These are phyloP conservation scores for Clepsis dumicolana DNA, from an alignment of 2,888 invertebrate genomes.

Conservation along the genomic window DNA sequence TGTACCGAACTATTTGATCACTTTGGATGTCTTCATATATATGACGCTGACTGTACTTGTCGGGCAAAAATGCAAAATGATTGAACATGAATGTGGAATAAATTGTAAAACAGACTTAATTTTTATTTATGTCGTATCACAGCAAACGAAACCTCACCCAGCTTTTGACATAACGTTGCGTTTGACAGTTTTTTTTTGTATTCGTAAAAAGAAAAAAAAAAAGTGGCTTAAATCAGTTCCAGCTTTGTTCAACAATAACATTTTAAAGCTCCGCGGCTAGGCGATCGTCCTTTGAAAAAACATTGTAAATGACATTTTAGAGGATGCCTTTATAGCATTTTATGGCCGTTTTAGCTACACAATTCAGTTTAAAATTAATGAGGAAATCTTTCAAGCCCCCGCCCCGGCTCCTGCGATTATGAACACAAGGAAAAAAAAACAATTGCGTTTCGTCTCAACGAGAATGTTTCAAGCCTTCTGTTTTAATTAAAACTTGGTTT, in stretches of 20 bases:
- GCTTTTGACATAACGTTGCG: too few relatives aligned
- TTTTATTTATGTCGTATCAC: background rate
- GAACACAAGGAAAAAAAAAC: conserved; percentile 64
- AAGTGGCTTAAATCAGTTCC: background rate
- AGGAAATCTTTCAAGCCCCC: conserved; percentile 61
- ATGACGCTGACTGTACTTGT: too few relatives aligned
- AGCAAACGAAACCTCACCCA: background rate
- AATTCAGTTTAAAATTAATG: conserved; percentile 63
- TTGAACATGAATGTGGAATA: too few relatives aligned
- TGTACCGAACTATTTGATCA: too few relatives aligned
- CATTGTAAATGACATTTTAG: conserved; percentile 30
- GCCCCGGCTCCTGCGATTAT: conserved; percentile 58
- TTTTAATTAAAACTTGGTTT: conserved; percentile 67
- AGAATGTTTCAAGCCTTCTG: conserved; percentile 62
- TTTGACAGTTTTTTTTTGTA: background rate
- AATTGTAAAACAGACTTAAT: background rate
- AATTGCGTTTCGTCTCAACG: conserved; percentile 58
- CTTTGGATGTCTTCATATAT: too few relatives aligned
- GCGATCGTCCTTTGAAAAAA: conserved; percentile 26
- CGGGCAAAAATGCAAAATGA: too few relatives aligned
- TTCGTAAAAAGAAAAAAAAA: background rate
- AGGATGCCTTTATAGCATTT: conserved; percentile 33
- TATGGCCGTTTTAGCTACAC: conserved; percentile 45
- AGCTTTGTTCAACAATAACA: conserved; percentile 19
- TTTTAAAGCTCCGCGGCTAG: background rate